Base-by-base conservation (phyloP, 2,888 invertebrate genomes). In the Mayetiola destructor region DNA sequence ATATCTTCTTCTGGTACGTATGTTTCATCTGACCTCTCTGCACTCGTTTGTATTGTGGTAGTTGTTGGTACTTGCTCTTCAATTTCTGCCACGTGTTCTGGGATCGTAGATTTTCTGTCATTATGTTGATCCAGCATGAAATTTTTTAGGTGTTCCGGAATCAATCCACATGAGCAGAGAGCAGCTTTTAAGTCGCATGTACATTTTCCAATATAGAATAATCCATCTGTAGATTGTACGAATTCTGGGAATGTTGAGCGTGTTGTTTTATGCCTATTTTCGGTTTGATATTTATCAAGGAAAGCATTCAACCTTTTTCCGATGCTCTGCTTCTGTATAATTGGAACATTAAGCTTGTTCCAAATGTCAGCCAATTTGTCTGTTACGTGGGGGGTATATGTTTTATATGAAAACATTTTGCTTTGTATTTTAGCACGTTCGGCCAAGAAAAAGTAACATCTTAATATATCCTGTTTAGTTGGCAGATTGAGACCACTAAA, bases 161-260 rank as follows among this genome's bases (percentile, higher is more conserved):
- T 54, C 32, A 32, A 32, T 54, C 18, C 32, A 54, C 32, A 54
- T 32, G 54, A 30, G 54, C 30, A 54, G 8, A 27, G 14, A 14
- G 48, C 14, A 23, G 27, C 29, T 48, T 48, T 48, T 20, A 48
- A 48, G 23, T 48, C n/a, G 27, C 48, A 48, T 21, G n/a, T 42
- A 53, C 52, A 29, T 29, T 53, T 23, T 3, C 52, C 52, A 53
- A 27, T 53, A 27, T 32, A 54, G 32, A 54, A 54, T 54, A 54
- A 32, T 54, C 32, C 10, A 4, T 54, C 32, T 29, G 16, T 32
- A 16, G 54, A 54, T 29, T 54, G 3, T 10, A 54, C 32, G 30
- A 54, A 54, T 6, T n/a, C 5, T 29, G 12, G 4, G 16, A 54
- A 54, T 32, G 27, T 30, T 9, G 27, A 10, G 14, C 54, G 29